phyloP scores from a whole-genome alignment of 2,113 vertebrate genomes.

The Pachycephala philippinensis region DNA sequence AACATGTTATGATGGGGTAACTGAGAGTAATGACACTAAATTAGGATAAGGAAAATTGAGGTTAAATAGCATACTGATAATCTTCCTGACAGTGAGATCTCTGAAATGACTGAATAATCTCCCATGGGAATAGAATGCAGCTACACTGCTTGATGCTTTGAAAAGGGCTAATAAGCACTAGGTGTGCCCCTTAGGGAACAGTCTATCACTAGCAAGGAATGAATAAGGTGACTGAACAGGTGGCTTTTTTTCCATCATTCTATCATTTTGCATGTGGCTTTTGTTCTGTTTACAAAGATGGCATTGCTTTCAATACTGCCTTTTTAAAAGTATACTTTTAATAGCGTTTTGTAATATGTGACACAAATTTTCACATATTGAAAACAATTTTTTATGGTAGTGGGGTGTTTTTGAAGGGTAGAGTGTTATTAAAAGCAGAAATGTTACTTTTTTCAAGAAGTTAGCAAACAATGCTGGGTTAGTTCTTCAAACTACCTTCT shows the following conservation, averaged over 20 bases:
- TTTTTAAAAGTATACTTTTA: neutral
- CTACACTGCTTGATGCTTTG: neutral
- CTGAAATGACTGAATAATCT: neutral
- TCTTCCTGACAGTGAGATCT: neutral
- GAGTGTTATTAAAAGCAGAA: neutral
- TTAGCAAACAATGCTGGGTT: neutral
- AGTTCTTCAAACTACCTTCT: neutral
- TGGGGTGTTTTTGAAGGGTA: neutral
- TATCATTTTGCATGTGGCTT: neutral
- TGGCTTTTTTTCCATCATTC: neutral
- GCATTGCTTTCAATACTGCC: neutral
- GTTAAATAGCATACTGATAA: neutral
- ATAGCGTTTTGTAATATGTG: neutral
- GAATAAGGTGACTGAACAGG: neutral
- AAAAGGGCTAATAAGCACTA: neutral
- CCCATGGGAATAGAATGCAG: neutral
- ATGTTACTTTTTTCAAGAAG: neutral
- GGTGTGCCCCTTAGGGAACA: neutral
- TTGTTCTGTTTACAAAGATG: neutral
- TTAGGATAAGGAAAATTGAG: neutral
- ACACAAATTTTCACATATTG: neutral
- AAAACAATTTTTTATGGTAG: neutral
- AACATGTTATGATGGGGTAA: constrained; percentile 1
- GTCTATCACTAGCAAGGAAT: neutral
- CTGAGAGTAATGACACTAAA: neutral